Percentiles rank a stretch among this genome's conserved stretches.
Conservation (phyloP, 2,888 invertebrate species). For the Rhagonycha fulva region DNA sequence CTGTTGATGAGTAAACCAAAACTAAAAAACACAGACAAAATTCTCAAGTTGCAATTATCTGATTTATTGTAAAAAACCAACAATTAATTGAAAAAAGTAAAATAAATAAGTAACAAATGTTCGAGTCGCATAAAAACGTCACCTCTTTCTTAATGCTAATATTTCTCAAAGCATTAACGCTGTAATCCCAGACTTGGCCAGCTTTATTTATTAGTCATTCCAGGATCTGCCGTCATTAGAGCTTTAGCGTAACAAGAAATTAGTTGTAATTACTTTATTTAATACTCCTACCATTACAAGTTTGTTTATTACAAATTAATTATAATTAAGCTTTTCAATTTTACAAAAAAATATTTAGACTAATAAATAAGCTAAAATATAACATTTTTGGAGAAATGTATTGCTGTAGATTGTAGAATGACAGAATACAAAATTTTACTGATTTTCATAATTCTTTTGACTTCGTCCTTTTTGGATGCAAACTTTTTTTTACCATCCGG, state of each 20-base stretch:
- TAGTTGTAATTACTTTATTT: neutral
- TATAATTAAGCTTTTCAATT: neutral
- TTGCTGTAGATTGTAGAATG: neutral
- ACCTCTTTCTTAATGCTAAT: neutral
- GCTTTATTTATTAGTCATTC: neutral
- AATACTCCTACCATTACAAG: neutral
- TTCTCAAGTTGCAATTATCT: no score
- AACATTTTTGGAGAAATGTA: neutral
- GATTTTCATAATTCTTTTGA: no score
- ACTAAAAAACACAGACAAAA: no score
- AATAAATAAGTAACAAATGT: neutral
- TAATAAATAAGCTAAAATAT: neutral
- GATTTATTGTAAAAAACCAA: no score
- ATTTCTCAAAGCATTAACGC: neutral
- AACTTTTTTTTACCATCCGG: no score
- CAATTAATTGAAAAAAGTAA: neutral
- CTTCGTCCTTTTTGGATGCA: no score
- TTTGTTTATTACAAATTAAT: neutral
- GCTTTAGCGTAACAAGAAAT: neutral
- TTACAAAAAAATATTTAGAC: neutral
- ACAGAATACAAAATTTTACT: no score
- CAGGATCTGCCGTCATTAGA: neutral
- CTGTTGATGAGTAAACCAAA: no score
- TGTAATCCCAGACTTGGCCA: neutral
- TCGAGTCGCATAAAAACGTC: neutral